Evolutionary conservation across 2,113 vertebrate species (phyloP), one percentile per base, ranked within the genome.

Genomic region (Campylorhamphus procurvoides): DNA sequence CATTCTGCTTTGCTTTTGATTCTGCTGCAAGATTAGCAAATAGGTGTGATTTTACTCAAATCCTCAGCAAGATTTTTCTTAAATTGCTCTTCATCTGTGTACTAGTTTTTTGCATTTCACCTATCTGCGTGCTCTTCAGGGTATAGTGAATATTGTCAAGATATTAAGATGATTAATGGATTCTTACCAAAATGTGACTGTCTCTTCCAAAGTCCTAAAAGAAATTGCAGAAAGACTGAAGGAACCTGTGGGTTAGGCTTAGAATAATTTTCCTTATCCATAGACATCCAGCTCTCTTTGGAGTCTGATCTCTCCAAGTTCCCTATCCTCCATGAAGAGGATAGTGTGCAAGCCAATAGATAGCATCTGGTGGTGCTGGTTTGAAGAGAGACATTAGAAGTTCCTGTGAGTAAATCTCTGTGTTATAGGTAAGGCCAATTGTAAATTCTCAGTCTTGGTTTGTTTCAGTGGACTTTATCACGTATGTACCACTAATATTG

Each of bases 41-140:
- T 29, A 31, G 27, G 55, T 93, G 60, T 85, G 73, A 94, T 94
- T 96, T 91, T 80, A 44, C 68, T 91, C 37, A 56, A 69, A 66
- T 79, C 31, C 42, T 58, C 78, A 69, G 67, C 58, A 85, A 63
- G 29, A 39, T 95, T 91, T 87, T 93, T n/a, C 25, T 90, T 63
- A 80, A 93, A 92, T 88, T 78, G 37, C 58, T 92, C 31, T 58
- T 19, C 20, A 33, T 92, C 84, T 73, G 18, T 82, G 53, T 79
- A 39, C 58, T 50, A 33, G 37, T 39, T 75, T 89, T 87, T 72
- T 82, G 49, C 50, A 66, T 87, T 89, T 89, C 71, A 66, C 50
- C 58, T 91, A 68, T 44, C 87, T 83, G 39, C 15, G 3, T n/a
- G 28, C 67, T 91, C 89, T 86, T 92, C 80, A 39, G 69, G 40